These are phyloP conservation scores for Castor canadensis DNA, from an alignment of 2,113 vertebrate species.

Conservation along the genomic window DNA sequence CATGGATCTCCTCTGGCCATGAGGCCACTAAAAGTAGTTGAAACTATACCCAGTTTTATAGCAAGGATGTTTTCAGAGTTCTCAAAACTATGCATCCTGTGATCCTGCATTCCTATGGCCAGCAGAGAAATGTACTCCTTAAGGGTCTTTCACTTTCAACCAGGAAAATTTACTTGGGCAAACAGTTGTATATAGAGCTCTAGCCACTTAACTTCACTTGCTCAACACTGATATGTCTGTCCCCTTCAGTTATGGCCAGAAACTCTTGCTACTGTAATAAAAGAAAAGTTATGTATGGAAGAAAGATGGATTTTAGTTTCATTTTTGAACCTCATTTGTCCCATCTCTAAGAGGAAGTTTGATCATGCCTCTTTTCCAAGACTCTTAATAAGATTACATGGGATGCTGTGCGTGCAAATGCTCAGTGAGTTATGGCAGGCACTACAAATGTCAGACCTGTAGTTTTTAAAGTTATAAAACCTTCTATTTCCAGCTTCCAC, in stretches of 20 bases:
- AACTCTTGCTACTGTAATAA: background rate
- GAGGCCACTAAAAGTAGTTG: background rate
- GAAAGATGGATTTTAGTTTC: background rate
- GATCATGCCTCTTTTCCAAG: background rate
- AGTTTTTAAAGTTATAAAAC: background rate
- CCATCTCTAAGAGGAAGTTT: background rate
- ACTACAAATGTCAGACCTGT: background rate
- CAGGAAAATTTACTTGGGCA: background rate
- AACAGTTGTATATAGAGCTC: background rate
- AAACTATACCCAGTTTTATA: background rate
- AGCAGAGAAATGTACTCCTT: background rate
- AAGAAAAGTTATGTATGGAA: background rate
- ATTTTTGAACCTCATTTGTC: background rate
- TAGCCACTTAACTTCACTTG: background rate
- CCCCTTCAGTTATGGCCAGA: background rate
- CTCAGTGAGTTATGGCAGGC: background rate
- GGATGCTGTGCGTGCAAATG: background rate
- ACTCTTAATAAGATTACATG: background rate
- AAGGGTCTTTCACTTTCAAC: background rate
- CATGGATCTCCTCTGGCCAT: background rate
- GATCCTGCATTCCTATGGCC: background rate
- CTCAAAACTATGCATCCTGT: background rate
- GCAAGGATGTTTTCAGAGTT: background rate
- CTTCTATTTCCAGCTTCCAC: slow-evolving; percentile 13
- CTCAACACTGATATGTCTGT: background rate